phyloP scores from a whole-genome alignment of 2,797 vertebrate species.

The Anas bahamensis region DNA sequence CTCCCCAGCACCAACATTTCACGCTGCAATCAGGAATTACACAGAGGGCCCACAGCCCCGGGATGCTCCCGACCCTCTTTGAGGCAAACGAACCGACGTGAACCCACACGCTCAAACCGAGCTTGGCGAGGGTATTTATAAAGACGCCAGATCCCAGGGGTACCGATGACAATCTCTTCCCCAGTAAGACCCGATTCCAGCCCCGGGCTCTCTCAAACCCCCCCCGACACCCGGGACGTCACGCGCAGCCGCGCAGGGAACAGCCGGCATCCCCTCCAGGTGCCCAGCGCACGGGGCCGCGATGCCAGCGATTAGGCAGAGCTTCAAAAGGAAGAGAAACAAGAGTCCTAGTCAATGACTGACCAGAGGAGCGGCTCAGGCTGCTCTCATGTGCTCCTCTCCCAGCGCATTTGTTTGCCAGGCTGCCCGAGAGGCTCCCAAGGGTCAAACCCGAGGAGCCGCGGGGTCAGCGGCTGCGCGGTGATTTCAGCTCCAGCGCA shows the following conservation, averaged over 20 bases:
- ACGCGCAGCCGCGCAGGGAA: neutral
- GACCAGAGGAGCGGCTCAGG: conserved; percentile 24
- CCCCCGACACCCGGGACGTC: neutral
- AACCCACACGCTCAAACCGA: conserved; percentile 33
- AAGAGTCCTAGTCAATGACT: conserved; percentile 67
- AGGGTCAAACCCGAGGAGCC: conserved; percentile 16
- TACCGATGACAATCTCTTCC: conserved; percentile 65
- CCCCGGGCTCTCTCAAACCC: neutral
- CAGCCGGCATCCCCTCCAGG: neutral
- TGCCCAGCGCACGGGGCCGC: neutral
- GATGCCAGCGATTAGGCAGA: conserved; percentile 13
- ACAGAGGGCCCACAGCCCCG: rapidly evolving
- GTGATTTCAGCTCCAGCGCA: neutral
- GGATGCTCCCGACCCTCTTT: neutral
- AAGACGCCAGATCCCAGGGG: conserved; percentile 66
- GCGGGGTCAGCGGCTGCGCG: neutral
- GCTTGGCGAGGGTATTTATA: conserved; percentile 44
- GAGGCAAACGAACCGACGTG: conserved; percentile 32
- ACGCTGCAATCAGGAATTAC: neutral
- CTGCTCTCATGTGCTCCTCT: conserved; percentile 36
- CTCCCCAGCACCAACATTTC: neutral
- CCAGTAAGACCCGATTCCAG: conserved; percentile 57
- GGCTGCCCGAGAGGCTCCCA: conserved; percentile 35
- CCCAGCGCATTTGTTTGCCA: conserved; percentile 56
- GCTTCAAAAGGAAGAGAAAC: conserved; percentile 55